Conservation (phyloP, 1,140 invertebrate genomes). For the Drosophila watanabei region DNA sequence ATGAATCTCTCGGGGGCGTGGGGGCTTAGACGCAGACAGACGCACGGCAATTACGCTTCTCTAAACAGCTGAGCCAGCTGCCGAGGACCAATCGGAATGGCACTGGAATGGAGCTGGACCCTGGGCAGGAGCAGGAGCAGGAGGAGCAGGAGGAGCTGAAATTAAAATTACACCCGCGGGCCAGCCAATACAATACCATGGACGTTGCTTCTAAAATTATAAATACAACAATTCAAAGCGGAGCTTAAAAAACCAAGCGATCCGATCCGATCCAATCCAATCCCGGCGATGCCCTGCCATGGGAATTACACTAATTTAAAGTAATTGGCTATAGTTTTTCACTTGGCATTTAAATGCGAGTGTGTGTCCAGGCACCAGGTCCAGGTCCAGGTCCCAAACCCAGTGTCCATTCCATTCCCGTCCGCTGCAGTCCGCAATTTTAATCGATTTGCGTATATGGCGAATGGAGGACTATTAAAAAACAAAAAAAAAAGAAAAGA, state of each 20-base stretch:
- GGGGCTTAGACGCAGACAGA: constrained; percentile 71
- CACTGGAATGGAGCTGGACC: background rate
- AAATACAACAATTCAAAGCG: constrained; percentile 61
- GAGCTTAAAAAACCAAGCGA: constrained; percentile 17
- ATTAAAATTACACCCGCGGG: constrained; percentile 85
- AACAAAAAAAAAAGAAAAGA: too few relatives aligned
- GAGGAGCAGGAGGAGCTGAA: constrained; percentile 51
- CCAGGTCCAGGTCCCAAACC: background rate
- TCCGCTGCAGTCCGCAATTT: constrained; percentile 66
- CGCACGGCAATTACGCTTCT: constrained; percentile 72
- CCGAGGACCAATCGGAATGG: constrained; percentile 42
- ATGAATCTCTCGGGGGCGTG: constrained; percentile 4
- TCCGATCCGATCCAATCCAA: constrained; percentile 54
- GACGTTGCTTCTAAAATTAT: constrained; percentile 67
- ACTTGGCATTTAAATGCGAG: constrained; percentile 83
- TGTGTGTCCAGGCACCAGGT: constrained; percentile 33
- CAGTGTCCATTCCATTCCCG: constrained; percentile 27
- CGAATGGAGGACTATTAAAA: constrained; percentile 81
- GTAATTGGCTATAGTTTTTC: constrained; percentile 85
- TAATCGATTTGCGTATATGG: constrained; percentile 85
- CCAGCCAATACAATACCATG: constrained; percentile 39
- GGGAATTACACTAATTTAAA: constrained; percentile 85
- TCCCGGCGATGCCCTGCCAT: constrained; percentile 58
- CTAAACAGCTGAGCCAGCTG: constrained; percentile 69
- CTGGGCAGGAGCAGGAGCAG: constrained; percentile 13